Evolutionary conservation across 2,113 vertebrate genomes (phyloP), one percentile per base, ranked within the genome.

Genomic region (Centropus bengalensis): DNA sequence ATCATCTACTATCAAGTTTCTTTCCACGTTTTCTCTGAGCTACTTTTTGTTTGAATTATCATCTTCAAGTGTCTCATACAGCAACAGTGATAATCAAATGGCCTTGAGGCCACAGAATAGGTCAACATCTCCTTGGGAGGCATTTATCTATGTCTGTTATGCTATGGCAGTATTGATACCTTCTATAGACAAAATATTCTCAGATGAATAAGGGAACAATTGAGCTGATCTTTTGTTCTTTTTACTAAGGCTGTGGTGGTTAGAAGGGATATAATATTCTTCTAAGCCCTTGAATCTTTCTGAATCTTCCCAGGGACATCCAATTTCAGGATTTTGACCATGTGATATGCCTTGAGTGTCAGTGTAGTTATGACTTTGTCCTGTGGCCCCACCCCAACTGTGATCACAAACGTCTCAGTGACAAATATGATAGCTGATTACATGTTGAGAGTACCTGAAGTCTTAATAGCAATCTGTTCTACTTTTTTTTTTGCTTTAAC

Each of bases 111-210:
- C 23, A 2, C 26, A 82, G 44, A 55, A 28, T 22, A 36, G 77
- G 58, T 63, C 70, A 68, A 4, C 2, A 23, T 69, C 78, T 66
- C 77, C 76, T 82, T 45, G 45, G 4, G 11, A 2, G 82, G n/a
- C 5, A 0, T 81, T 88, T 58, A 54, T 44, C 66, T 81, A 17
- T 32, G 33, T 18, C 11, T 84, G 30, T 49, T 66, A 80, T 40
- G 27, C 14, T 51, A 22, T 59, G 78, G 60, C 69, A 70, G 70
- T 81, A 78, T 30, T 63, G 75, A 7, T 30, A 82, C 63, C 89
- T 93, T 86, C 91, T 66, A 14, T 23, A 89, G 62, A 95, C 71
- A 89, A 95, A 89, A 82, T 82, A 88, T 18, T 82, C 92, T 52
- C 83, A 63, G 78, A 52, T 58, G 83, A 84, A 55, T 6, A 16